These are phyloP conservation scores for Orchesella cincta DNA, from an alignment of 1,140 invertebrate genomes.

Conservation along the genomic window DNA sequence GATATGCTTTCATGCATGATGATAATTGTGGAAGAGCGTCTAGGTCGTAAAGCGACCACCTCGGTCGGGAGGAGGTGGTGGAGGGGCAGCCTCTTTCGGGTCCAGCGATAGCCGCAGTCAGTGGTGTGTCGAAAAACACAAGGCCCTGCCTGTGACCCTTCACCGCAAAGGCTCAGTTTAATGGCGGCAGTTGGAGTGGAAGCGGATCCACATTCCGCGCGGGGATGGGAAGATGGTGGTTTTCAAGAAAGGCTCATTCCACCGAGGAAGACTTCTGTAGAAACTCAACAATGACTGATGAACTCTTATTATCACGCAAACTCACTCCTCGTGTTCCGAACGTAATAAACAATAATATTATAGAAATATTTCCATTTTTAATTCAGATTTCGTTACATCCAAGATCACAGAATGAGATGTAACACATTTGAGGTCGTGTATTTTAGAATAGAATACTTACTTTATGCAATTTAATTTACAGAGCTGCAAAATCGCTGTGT, in stretches of 20 bases:
- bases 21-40: conserved; percentile 37
- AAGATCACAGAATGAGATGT: too few relatives aligned
- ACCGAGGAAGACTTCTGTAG: conserved; percentile 49
- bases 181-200: conserved; percentile 12
- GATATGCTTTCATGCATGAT: conserved; percentile 12
- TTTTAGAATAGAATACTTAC: too few relatives aligned
- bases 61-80: background rate
- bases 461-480: conserved; percentile 6
- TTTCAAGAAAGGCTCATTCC: conserved; percentile 47
- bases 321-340: conserved; percentile 50
- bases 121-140: conserved; percentile 21
- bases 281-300: conserved; percentile 50
- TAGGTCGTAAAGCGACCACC: conserved; percentile 16
- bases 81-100: conserved; percentile 24
- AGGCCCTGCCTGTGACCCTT: background rate
- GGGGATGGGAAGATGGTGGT: conserved; percentile 49
- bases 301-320: conserved; percentile 49
- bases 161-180: conserved; percentile 20
- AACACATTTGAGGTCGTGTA: too few relatives aligned
- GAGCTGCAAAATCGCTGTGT: conserved; percentile 50
- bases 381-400: too few relatives aligned
- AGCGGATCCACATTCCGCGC: background rate
- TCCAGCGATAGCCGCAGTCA: conserved; percentile 20
- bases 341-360: conserved; percentile 31
- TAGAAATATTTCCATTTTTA: too few relatives aligned